Conservation (phyloP, 2,113 vertebrate species). For the Ondatra zibethicus region DNA sequence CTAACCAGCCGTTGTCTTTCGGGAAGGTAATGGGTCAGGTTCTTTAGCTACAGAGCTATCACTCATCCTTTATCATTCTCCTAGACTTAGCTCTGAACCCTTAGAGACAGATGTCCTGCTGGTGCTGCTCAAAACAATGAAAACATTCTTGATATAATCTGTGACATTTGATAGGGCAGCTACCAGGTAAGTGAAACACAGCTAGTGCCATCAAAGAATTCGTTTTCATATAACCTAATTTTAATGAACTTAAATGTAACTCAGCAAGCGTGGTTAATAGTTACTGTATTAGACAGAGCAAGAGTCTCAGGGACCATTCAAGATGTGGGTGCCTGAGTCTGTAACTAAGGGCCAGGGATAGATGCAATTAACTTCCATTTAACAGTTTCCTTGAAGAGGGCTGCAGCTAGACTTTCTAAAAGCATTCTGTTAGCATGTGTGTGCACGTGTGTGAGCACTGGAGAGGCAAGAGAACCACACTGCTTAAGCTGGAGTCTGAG, state of each 20-base stretch:
- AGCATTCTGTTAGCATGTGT: background rate
- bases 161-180: no score
- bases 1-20: background rate
- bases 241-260: background rate
- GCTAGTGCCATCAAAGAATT: background rate
- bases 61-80: background rate
- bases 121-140: no score
- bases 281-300: background rate
- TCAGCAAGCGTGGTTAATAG: background rate
- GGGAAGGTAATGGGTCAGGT: background rate
- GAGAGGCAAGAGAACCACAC: background rate
- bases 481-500: background rate
- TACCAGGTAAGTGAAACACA: background rate
- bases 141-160: background rate
- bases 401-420: background rate
- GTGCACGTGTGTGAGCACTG: background rate
- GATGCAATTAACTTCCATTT: background rate
- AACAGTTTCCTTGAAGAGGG: background rate
- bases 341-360: accelerated
- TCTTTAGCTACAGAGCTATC: background rate
- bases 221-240: background rate
- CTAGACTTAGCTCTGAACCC: background rate
- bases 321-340: background rate
- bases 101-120: background rate
- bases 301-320: background rate